These are phyloP conservation scores for Xestia ashworthii DNA, from an alignment of 2,888 invertebrate species.

Conservation along the genomic window DNA sequence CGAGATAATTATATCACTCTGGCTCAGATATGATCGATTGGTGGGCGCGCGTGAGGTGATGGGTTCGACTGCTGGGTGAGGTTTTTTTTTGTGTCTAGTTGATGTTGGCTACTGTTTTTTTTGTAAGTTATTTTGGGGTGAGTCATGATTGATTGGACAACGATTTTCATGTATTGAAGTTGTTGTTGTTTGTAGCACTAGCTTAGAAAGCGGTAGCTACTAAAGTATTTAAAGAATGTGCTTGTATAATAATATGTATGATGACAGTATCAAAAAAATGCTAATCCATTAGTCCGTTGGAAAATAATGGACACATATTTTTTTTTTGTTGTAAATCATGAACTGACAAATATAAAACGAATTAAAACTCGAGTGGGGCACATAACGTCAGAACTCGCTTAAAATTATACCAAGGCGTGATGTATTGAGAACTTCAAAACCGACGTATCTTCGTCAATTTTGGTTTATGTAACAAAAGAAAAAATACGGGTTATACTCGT, in stretches of 20 bases:
- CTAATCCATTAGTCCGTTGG: too few relatives aligned
- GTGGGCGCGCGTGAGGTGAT: conserved; percentile 33
- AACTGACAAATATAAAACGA: too few relatives aligned
- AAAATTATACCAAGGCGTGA: too few relatives aligned
- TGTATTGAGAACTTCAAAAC: too few relatives aligned
- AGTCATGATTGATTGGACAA: conserved; percentile 28
- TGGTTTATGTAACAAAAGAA: too few relatives aligned
- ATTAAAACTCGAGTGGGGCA: too few relatives aligned
- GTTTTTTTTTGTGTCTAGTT: conserved; percentile 18
- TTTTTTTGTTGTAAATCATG: too few relatives aligned
- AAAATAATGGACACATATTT: too few relatives aligned
- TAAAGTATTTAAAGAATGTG: not conserved
- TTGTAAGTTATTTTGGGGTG: not conserved
- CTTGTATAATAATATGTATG: not conserved
- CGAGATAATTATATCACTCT: conserved; percentile 66
- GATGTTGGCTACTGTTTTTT: conserved; percentile 42
- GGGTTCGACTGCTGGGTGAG: conserved; percentile 29
- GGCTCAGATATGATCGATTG: conserved; percentile 57
- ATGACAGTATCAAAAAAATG: too few relatives aligned
- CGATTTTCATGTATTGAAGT: not conserved
- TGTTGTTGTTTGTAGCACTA: not conserved
- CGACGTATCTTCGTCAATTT: too few relatives aligned
- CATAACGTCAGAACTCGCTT: too few relatives aligned
- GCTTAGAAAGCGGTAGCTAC: not conserved
- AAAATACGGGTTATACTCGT: too few relatives aligned